These are phyloP conservation scores for Ivindomyrus marchei DNA, from an alignment of 2,113 vertebrate genomes.

Conservation along the genomic window DNA sequence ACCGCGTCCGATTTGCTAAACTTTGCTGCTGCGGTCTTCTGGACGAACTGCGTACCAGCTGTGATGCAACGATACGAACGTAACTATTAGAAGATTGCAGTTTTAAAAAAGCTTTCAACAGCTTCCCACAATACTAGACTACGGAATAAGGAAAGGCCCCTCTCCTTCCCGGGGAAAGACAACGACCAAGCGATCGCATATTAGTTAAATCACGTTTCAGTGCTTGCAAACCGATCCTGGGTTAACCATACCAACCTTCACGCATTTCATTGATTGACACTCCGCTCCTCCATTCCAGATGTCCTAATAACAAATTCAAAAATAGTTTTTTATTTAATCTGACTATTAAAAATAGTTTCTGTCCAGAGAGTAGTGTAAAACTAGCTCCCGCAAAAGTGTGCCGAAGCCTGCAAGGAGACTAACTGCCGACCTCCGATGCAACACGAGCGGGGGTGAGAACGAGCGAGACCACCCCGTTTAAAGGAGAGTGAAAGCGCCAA, in stretches of 20 bases:
- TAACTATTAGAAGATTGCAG: background rate
- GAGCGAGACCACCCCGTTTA: conserved; percentile 43
- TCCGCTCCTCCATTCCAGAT: background rate
- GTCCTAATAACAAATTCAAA: background rate
- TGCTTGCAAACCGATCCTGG: conserved; percentile 6
- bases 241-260: conserved; percentile 13
- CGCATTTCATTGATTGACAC: background rate
- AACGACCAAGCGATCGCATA: background rate
- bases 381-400: background rate
- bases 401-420: conserved; percentile 26
- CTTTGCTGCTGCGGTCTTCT: background rate
- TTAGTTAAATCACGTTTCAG: background rate
- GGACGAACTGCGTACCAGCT: background rate
- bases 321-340: background rate
- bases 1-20: background rate
- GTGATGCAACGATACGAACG: background rate
- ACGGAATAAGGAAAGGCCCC: background rate
- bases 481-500: conserved; percentile 56
- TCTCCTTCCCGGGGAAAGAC: background rate
- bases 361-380: background rate
- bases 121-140: background rate
- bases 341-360: background rate
- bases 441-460: conserved; percentile 40
- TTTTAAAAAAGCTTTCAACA: background rate
- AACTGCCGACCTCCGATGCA: conserved; percentile 29